These are phyloP conservation scores for Hydrozoanthus gracilis DNA, from an alignment of 92 coral and sea anemone genomes.

Conservation along the genomic window DNA sequence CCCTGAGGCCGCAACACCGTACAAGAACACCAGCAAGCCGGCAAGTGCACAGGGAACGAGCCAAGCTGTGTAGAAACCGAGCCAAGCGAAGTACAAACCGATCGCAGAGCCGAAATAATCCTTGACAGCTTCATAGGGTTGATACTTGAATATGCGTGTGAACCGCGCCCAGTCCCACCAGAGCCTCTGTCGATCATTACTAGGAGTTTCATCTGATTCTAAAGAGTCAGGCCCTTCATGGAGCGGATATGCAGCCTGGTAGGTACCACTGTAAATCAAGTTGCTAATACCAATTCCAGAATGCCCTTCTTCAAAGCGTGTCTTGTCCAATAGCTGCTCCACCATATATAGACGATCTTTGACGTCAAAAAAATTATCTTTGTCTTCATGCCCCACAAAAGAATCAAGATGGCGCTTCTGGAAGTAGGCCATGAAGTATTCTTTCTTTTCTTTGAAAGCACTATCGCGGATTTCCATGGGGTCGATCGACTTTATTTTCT, in stretches of 20 bases:
- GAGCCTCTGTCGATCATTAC: slow-evolving; percentile 82
- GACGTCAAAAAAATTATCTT: slow-evolving; percentile 65
- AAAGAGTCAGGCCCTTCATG: slow-evolving; percentile 74
- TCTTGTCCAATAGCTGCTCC: slow-evolving; percentile 61
- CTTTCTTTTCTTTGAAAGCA: slow-evolving; percentile 53
- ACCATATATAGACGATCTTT: slow-evolving; percentile 62
- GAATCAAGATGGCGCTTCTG: slow-evolving; percentile 48
- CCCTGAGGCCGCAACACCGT: slow-evolving; percentile 80
- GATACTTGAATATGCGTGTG: slow-evolving; percentile 76
- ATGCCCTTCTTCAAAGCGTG: slow-evolving; percentile 66
- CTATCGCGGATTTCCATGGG: slow-evolving; percentile 68
- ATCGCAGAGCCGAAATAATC: slow-evolving; percentile 87
- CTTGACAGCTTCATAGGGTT: slow-evolving; percentile 82
- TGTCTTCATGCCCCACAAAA: slow-evolving; percentile 51
- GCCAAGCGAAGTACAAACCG: slow-evolving; percentile 89
- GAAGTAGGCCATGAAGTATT: slow-evolving; percentile 85
- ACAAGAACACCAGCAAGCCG: slow-evolving; percentile 83
- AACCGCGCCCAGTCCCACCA: slow-evolving; percentile 88
- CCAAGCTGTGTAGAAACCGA: slow-evolving; percentile 92
- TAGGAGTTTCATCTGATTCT: slow-evolving; percentile 54
- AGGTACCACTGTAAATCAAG: slow-evolving; percentile 74
- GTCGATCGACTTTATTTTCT: slow-evolving; percentile 49
- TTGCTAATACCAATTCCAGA: slow-evolving; percentile 69
- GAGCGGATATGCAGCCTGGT: slow-evolving; percentile 66
- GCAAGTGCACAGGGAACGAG: slow-evolving; percentile 87